Base-by-base conservation (phyloP, 2,888 invertebrate genomes). In the Scaptomyza caliginosa region DNA sequence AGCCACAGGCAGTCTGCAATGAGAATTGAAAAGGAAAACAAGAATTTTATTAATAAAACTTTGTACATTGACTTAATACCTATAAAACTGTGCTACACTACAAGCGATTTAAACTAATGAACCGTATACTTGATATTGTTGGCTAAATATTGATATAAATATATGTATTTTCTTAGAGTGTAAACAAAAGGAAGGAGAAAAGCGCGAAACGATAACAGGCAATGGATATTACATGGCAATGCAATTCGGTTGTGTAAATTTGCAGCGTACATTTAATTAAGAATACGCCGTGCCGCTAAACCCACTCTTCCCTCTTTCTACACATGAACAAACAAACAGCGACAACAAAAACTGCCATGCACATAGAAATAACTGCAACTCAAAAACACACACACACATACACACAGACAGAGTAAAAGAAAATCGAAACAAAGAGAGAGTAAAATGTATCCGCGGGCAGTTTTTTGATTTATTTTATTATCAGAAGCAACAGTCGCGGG, bases 401-500 rank as follows among this genome's bases (percentile, higher is more conserved):
- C 8, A 10, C 2, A 26, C 8, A 21, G 2, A n/a, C 19, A 17
- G 11, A 6, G 13, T 4, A 5, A 7, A 0, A 16, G 10, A 19
- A 32, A 13, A 13, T 2, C 24, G 2, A 2, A 30, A 6, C 3
- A 13, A 10, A 8, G 4, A 16, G 21, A 11, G n/a, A 16, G 13
- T 11, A 30, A 30, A 34, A 38, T 59, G 16, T 67, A 28, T 38
- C 72, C 42, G 28, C 40, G 55, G 46, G 70, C 72, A 50, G 23
- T 66, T 55, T 68, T 46, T 81, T 84, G 82, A 74, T 86, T 86
- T 86, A 75, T 80, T 81, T 81, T 68, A 81, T 64, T 67, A 73
- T 56, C 69, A 10, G 60, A 42, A 73, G 75, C 81, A 79, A 74
- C 64, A 64, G 51, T 58, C 64, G 68, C 68, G 36, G 32, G 19